Evolutionary conservation across 2,113 vertebrate genomes (phyloP).

Genomic region (Polypterus bichir): DNA sequence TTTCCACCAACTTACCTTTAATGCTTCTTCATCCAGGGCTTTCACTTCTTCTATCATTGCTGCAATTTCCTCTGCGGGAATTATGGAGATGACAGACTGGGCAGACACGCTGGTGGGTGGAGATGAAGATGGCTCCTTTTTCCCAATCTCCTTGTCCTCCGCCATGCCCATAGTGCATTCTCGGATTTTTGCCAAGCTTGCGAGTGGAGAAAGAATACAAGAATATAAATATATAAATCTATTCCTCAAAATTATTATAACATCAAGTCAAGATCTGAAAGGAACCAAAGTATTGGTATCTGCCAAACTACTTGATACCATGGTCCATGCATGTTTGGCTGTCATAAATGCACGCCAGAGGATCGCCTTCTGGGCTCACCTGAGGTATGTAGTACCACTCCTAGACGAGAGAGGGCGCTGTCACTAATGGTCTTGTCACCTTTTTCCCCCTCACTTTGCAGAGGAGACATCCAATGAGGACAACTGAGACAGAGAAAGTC

Average conservation of each 20-base stretch:
- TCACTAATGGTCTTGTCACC: no score
- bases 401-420: no score
- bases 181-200: slow-evolving; percentile 72
- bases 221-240: background rate
- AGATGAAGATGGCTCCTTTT: slow-evolving; percentile 20
- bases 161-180: slow-evolving; percentile 51
- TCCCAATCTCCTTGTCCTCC: slow-evolving; percentile 30
- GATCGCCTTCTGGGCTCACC: no score
- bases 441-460: no score
- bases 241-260: background rate
- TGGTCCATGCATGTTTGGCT: no score
- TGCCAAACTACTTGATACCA: no score
- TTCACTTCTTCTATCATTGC: slow-evolving; percentile 75
- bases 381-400: no score
- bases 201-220: background rate
- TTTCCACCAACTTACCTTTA: slow-evolving; percentile 55
- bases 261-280: slow-evolving; percentile 7
- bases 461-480: no score
- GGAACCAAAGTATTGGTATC: no score
- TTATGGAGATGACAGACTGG: slow-evolving; percentile 71
- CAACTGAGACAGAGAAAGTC: no score
- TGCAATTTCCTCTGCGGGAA: slow-evolving; percentile 63
- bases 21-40: slow-evolving; percentile 59
- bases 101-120: slow-evolving; percentile 31
- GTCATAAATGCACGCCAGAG: no score